Evolutionary conservation across 2,113 vertebrate species (phyloP), one percentile per base, ranked within the genome.

Genomic region (Cercopithecus mona): DNA sequence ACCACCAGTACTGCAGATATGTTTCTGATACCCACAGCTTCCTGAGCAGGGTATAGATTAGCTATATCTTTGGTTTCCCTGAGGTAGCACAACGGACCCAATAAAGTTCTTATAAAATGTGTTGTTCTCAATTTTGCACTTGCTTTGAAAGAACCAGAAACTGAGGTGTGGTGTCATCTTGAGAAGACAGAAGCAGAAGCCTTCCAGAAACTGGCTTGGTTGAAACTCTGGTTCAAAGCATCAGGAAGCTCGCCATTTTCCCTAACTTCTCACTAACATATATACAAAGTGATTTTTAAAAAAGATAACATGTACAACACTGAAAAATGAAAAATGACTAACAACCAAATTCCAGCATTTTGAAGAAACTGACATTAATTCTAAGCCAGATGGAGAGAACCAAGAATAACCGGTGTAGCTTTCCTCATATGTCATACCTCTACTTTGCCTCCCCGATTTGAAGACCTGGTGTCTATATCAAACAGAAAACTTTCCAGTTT

Each of bases 251-350:
- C 52, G 45, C 55, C 40, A 35, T 76, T 75, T 70, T 30, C 89
- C 16, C 35, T 73, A 64, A 85, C 40, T 66, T 85, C n/a, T 88
- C 38, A 32, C 50, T 85, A 85, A 89, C 25, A 73, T 14, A 40
- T 32, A 30, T 57, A 48, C 43, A 88, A 91, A 92, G 38, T 35
- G 3, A 13, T 83, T 70, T 61, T 6, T 40, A 8, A 25, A 81
- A 93, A 78, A 76, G 16, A 76, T 4, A 78, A 78, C 52, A 61
- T 3, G 79, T 59, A 59, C 9, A 40, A 88, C 32, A 86, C 35
- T 93, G 84, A 76, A 68, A 95, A 96, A 52, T 79, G 66, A 93
- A 68, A 95, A 96, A 52, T 79, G 72, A 93, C 85, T 76, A 93
- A 88, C 27, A 40, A 73, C 59, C 57, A 72, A 84, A 88, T 93